phyloP scores from a whole-genome alignment of 2,888 invertebrate genomes.

The Aporophyla nigra region DNA sequence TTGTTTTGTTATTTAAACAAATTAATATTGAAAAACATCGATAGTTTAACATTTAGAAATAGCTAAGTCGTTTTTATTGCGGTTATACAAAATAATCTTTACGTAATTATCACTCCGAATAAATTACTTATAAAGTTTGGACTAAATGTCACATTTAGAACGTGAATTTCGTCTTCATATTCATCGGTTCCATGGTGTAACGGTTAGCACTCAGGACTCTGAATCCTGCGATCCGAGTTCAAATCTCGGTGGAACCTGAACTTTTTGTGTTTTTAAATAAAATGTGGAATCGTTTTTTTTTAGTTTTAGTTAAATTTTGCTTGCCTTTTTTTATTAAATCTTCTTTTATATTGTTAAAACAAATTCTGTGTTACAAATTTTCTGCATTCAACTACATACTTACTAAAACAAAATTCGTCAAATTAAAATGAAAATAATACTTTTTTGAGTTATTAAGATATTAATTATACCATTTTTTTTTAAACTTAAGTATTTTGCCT shows the following conservation, averaged over 20 bases:
- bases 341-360: neutral
- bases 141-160: constrained; percentile 16
- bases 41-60: neutral
- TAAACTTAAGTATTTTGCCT: neutral
- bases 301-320: neutral
- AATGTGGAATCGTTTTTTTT: neutral
- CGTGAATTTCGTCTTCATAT: constrained; percentile 36
- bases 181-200: constrained; percentile 91
- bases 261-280: constrained; percentile 67
- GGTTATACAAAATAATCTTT: neutral
- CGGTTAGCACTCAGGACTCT: constrained; percentile 95
- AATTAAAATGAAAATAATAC: neutral
- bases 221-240: constrained; percentile 96
- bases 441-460: neutral
- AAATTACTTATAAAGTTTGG: neutral
- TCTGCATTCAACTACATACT: neutral
- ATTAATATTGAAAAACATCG: neutral
- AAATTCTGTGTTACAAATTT: neutral
- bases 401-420: neutral
- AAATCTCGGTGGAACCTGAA: constrained; percentile 94
- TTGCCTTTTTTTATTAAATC: neutral
- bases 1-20: neutral
- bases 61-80: neutral
- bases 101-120: accelerated
- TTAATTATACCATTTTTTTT: neutral